phyloP scores from a whole-genome alignment of 2,888 invertebrate genomes.

The Tetranychus truncatus region DNA sequence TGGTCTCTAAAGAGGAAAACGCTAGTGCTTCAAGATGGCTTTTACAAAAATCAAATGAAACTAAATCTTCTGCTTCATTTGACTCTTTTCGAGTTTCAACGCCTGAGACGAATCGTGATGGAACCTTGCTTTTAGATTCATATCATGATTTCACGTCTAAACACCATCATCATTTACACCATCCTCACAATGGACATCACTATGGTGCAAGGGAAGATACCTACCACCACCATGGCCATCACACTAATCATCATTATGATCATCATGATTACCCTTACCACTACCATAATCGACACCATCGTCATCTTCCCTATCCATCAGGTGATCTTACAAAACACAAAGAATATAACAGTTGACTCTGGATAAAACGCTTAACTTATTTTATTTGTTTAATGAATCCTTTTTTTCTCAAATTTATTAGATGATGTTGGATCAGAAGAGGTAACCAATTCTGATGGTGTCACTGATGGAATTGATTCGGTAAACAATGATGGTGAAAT shows the following conservation, averaged over 20 bases:
- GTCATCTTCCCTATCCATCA: background rate
- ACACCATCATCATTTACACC: background rate
- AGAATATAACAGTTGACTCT: too few relatives aligned
- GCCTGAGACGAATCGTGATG: background rate
- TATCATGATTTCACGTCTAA: constrained; percentile 2
- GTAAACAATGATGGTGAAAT: background rate
- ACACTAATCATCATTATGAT: background rate
- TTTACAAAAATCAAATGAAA: background rate
- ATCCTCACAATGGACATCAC: background rate
- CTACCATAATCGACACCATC: background rate
- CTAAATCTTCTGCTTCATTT: background rate
- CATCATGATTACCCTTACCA: background rate
- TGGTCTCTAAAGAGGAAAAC: too few relatives aligned
- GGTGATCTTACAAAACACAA: background rate
- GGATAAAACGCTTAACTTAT: too few relatives aligned
- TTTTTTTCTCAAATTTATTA: background rate
- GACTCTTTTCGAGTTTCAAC: constrained; percentile 8
- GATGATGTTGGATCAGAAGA: background rate
- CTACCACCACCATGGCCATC: background rate
- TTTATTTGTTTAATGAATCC: too few relatives aligned
- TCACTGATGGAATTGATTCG: background rate
- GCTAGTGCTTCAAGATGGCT: too few relatives aligned
- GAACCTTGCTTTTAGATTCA: background rate
- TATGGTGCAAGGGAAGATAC: background rate
- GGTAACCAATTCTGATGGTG: background rate